These are phyloP conservation scores for Holothuria glaberrima DNA, from an alignment of 35 echinoderm and acorn worm genomes.

Conservation along the genomic window DNA sequence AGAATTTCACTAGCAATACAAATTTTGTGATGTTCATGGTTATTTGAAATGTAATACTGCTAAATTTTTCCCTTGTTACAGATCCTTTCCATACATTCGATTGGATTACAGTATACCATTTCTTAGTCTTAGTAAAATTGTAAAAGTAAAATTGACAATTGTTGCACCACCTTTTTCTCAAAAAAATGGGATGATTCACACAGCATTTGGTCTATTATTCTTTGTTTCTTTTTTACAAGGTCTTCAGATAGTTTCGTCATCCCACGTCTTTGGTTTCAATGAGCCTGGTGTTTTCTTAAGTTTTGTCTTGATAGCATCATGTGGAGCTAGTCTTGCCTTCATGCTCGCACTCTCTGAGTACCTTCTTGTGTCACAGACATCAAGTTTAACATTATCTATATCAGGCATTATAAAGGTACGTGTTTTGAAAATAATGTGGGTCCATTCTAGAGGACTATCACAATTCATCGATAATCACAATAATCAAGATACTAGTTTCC, in stretches of 20 bases:
- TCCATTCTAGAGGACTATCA: no score
- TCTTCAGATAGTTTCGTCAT: constrained; percentile 65
- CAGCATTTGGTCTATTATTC: background rate
- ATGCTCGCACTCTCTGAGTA: constrained; percentile 92
- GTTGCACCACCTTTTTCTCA: no score
- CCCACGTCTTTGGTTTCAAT: constrained; percentile 71
- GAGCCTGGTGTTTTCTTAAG: constrained; percentile 52
- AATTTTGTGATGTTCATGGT: no score
- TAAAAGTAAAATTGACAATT: no score
- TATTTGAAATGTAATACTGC: no score
- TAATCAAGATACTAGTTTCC: no score
- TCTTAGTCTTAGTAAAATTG: no score
- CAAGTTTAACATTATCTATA: constrained; percentile 92
- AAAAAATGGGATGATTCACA: background rate
- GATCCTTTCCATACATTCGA: no score
- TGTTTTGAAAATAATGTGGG: background rate
- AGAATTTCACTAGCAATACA: no score
- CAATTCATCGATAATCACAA: no score
- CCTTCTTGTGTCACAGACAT: constrained; percentile 82
- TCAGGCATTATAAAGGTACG: constrained; percentile 95
- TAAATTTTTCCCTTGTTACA: no score
- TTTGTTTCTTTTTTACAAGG: constrained; percentile 56
- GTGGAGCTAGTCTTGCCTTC: constrained; percentile 83
- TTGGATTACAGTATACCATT: no score
- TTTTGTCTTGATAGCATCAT: constrained; percentile 40